Evolutionary conservation across 2,888 invertebrate species (phyloP).

Genomic region (Euspilapteryx auroguttella): DNA sequence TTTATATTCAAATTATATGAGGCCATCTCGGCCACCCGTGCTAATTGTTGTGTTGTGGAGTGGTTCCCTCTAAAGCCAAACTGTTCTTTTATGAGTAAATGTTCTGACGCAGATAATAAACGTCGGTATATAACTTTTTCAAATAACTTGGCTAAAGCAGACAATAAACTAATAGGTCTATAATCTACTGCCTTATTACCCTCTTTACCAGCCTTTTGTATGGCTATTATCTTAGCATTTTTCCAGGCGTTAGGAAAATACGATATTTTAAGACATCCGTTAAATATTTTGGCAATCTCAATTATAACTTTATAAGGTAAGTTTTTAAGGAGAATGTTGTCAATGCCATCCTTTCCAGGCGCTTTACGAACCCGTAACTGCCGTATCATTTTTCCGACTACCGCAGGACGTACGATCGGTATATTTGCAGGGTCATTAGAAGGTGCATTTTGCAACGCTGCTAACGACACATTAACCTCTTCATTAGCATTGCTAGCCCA

Average conservation of each 20-base stretch:
- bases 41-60: neutral
- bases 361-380: too few species aligned
- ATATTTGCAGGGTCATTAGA: too few species aligned
- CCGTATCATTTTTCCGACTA: too few species aligned
- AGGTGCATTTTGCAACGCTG: too few species aligned
- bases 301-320: neutral
- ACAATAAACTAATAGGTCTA: neutral
- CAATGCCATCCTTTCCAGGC: too few species aligned
- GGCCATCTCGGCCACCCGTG: neutral
- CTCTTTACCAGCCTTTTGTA: too few species aligned
- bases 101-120: neutral
- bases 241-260: neutral
- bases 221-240: neutral
- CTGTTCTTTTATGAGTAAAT: neutral
- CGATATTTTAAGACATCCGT: neutral
- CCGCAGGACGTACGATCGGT: too few species aligned
- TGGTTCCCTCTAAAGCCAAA: neutral
- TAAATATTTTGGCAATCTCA: neutral
- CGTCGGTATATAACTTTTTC: neutral
- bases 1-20: slow-evolving; percentile 5
- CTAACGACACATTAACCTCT: neutral
- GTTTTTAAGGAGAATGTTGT: too few species aligned
- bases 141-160: neutral
- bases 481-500: too few species aligned
- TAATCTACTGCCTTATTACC: too few species aligned